A percentile compares a stretch with the other conserved stretches of the same genome.
Conservation (phyloP, 2,888 invertebrate species). For the Pediacus dermestoides region DNA sequence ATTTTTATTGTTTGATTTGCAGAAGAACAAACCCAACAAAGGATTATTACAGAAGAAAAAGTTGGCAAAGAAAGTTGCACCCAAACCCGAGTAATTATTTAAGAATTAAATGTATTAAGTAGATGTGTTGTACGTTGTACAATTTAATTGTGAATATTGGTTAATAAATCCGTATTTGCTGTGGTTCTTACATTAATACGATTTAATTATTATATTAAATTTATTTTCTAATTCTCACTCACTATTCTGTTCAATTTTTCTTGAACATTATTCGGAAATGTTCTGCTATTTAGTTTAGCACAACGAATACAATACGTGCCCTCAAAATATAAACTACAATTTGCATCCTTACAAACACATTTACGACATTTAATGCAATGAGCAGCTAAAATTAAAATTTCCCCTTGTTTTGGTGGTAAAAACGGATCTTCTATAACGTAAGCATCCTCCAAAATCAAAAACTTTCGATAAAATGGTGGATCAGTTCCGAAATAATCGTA, state of each 20-base stretch:
- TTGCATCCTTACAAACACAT: constrained; percentile 66
- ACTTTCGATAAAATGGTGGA: constrained; percentile 69
- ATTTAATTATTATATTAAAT: too few relatives aligned
- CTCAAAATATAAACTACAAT: constrained; percentile 77
- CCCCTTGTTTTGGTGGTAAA: constrained; percentile 67
- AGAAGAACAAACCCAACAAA: constrained; percentile 39
- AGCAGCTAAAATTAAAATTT: constrained; percentile 72
- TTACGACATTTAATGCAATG: constrained; percentile 69
- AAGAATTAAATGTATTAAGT: too few relatives aligned
- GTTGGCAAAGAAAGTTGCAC: constrained; percentile 31
- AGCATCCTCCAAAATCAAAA: constrained; percentile 66
- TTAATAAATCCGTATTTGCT: too few relatives aligned
- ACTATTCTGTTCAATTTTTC: constrained; percentile 55
- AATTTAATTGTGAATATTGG: too few relatives aligned
- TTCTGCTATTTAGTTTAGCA: constrained; percentile 55
- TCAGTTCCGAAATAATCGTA: constrained; percentile 72
- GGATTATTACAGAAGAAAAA: constrained; percentile 34
- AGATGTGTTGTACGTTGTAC: too few relatives aligned
- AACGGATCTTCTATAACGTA: constrained; percentile 87
- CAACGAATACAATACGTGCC: constrained; percentile 72
- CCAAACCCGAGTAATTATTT: too few relatives aligned
- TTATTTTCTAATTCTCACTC: too few relatives aligned
- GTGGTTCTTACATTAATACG: too few relatives aligned
- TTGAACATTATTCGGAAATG: constrained; percentile 69
- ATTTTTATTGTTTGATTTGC: constrained; percentile 25